These are phyloP conservation scores for Tapirus terrestris DNA, from an alignment of 2,113 vertebrate species.

Conservation along the genomic window DNA sequence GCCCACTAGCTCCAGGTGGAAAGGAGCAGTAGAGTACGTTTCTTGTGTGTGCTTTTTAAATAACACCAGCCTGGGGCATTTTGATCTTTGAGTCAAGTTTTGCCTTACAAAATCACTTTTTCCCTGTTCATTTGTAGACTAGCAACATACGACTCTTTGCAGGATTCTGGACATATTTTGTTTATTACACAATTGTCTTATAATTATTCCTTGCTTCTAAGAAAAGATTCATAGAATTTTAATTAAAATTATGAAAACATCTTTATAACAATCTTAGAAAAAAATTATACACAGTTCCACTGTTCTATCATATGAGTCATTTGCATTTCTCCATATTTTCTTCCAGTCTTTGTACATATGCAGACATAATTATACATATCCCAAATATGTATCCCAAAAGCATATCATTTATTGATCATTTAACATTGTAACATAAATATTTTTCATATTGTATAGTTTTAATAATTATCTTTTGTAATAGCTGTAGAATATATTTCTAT, in stretches of 20 bases:
- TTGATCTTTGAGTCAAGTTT: not conserved
- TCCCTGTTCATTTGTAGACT: not conserved
- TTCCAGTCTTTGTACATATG: not conserved
- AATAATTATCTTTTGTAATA: not conserved
- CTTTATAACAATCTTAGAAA: not conserved
- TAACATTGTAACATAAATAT: not conserved
- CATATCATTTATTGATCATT: not conserved
- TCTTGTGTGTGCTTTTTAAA: not conserved
- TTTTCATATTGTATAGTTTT: not conserved
- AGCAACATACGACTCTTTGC: not conserved
- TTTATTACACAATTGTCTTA: not conserved
- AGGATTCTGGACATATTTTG: not conserved
- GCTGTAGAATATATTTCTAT: not conserved
- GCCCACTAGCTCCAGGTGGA: too few relatives aligned
- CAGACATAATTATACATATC: not conserved
- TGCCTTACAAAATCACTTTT: not conserved
- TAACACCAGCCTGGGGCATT: not conserved
- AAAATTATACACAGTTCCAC: not conserved
- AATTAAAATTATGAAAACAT: conserved; percentile 34
- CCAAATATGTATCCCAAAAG: not conserved
- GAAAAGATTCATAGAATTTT: not conserved
- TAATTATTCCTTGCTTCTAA: not conserved
- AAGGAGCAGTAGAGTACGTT: not conserved
- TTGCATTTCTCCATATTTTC: not conserved
- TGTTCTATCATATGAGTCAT: not conserved